Evolutionary conservation across 2,888 invertebrate species (phyloP), one percentile per base, ranked within the genome.

Genomic region (Hemithea aestivaria): DNA sequence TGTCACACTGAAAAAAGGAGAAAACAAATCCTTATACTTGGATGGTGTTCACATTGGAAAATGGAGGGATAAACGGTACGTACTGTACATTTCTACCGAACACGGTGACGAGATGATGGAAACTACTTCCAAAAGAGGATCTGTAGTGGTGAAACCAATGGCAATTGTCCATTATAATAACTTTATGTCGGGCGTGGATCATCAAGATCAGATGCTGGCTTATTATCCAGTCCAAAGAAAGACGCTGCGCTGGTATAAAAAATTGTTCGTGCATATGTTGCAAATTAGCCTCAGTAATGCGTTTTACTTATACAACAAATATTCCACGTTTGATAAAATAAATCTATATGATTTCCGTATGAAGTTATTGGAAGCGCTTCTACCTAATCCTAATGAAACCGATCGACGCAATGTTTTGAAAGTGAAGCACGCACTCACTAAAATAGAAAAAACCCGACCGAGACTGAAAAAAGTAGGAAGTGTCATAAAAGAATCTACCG

Each of bases 211-310:
- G 2, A 16, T 10, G 26, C n/a, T n/a, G n/a, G 1, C 21, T 6
- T 29, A 9, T 9, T 40, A 40, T 10, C 40, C 40, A 0, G 34
- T 28, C 8, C 26, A 12, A 2, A 4, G 20, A 2, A 30, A 22
- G 26, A 16, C 0, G 2, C n/a, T 40, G 4, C 16, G 7, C 9
- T 26, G 26, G 40, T 8, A 29, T 6, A 40, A 34, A 9, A 40
- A 40, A 23, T 6, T 35, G 10, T 34, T 40, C 10, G 23, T 40
- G 5, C 40, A 40, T 20, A 11, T 40, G 16, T 11, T 40, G 6
- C 34, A 40, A 4, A n/a, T 23, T 10, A 16, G 16, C 0, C 2
- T 34, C 2, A 1, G 10, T 8, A 40, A 40, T 30, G 27, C 40
- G 8, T 35, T 10, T n/a, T 11, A 40, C 10, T 22, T 27, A n/a